Evolutionary conservation across 2,113 vertebrate species (phyloP).

Genomic region (Oreocharis arfaki): DNA sequence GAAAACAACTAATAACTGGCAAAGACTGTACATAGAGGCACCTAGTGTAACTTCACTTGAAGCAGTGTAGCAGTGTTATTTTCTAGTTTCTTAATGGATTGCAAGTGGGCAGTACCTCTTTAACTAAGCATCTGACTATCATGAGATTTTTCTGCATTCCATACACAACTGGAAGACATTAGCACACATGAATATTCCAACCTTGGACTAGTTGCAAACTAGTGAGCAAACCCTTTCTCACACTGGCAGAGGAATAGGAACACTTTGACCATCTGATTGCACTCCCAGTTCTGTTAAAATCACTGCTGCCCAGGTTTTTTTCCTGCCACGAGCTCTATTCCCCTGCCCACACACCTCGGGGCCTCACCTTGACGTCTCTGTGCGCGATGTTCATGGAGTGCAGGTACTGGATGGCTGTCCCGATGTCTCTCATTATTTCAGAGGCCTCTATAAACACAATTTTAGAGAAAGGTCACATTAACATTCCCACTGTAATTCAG

Average conservation of each 20-base stretch:
- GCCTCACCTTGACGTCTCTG: slow-evolving; percentile 92
- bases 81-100: background rate
- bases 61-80: background rate
- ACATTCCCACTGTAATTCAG: slow-evolving; percentile 30
- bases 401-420: slow-evolving; percentile 90
- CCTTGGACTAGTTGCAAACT: background rate
- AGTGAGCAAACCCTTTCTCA: background rate
- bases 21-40: background rate
- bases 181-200: background rate
- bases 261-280: background rate
- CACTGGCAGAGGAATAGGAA: background rate
- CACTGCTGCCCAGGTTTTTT: background rate
- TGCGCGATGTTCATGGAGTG: slow-evolving; percentile 92
- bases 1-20: background rate
- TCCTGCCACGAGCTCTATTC: background rate
- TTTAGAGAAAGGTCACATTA: slow-evolving; percentile 66
- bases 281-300: background rate
- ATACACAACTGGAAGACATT: background rate
- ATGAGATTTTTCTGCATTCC: background rate
- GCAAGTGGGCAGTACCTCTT: background rate
- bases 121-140: background rate
- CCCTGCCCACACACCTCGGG: background rate
- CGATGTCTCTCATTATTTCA: slow-evolving; percentile 94
- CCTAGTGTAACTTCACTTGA: background rate
- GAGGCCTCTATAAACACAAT: slow-evolving; percentile 82